phyloP scores from a whole-genome alignment of 92 coral and sea anemone species.

The Epizoanthus rinbou region DNA sequence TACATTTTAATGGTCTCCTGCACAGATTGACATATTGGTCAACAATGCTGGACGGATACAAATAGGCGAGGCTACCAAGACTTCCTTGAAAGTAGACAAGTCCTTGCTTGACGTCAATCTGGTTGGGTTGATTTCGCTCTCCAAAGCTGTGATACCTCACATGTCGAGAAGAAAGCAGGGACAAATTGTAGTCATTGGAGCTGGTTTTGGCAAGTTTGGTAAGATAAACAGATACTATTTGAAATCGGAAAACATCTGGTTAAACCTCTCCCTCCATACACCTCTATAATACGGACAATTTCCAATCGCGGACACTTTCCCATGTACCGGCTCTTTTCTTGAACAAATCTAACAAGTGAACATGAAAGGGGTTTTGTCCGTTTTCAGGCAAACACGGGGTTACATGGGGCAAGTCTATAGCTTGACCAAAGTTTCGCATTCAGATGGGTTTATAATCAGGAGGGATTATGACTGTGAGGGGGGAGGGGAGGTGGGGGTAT shows the following conservation, averaged over 20 bases:
- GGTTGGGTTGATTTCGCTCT: conserved; percentile 56
- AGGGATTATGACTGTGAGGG: no score
- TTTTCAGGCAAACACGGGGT: no score
- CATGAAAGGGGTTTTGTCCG: no score
- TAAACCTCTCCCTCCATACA: no score
- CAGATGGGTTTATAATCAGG: no score
- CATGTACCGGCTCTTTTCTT: no score
- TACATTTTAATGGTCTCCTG: background rate
- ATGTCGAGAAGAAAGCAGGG: conserved; percentile 54
- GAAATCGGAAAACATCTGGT: background rate
- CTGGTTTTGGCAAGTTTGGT: conserved; percentile 58
- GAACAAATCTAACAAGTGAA: no score
- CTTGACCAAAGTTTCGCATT: no score
- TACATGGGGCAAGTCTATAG: no score
- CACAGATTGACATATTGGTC: conserved; percentile 62
- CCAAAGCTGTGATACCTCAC: conserved; percentile 67
- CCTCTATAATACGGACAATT: no score
- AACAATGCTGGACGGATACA: conserved; percentile 63
- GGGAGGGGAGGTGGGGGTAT: no score
- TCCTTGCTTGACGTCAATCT: conserved; percentile 49
- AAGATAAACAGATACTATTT: conserved; percentile 2
- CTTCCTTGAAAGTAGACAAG: conserved; percentile 46
- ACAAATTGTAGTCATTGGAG: conserved; percentile 54
- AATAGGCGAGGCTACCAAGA: conserved; percentile 5
- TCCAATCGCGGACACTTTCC: no score